Percentiles rank a stretch among this genome's conserved stretches.
phyloP scores from a whole-genome alignment of 2,888 invertebrate genomes.

The Diachrysia chrysitis region DNA sequence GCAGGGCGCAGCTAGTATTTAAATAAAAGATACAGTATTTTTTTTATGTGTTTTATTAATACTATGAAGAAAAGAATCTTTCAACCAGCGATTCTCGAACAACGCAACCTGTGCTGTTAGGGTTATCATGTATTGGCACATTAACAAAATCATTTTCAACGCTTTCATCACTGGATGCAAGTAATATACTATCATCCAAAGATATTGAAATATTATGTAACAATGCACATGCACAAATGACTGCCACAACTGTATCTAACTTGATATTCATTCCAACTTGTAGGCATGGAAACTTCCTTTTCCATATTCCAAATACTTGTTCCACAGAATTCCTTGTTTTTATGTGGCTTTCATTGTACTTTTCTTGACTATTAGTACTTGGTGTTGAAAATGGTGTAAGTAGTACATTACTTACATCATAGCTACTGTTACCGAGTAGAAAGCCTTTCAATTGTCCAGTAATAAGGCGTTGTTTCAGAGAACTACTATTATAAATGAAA shows the following conservation, averaged over 20 bases:
- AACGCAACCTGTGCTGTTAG: not conserved
- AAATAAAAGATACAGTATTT: too few relatives aligned
- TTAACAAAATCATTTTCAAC: not conserved
- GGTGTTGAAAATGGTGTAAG: not conserved
- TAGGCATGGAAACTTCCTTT: not conserved
- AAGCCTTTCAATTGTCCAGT: not conserved
- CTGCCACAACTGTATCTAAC: not conserved
- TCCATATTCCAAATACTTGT: not conserved
- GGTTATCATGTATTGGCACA: not conserved
- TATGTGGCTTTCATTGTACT: not conserved
- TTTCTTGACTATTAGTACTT: not conserved
- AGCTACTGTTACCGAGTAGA: not conserved
- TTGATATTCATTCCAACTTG: not conserved
- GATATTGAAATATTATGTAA: not conserved
- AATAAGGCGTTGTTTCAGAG: not conserved
- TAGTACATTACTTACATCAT: not conserved
- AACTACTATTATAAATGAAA: constrained; percentile 17
- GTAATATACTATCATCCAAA: not conserved
- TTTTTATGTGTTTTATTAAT: not conserved
- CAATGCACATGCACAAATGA: not conserved
- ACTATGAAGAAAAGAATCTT: not conserved
- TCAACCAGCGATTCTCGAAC: not conserved
- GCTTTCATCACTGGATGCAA: not conserved
- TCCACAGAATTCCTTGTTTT: not conserved
- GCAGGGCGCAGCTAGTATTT: too few relatives aligned